Evolutionary conservation across 2,888 invertebrate genomes (phyloP).

Genomic region (Brenthis daphne): DNA sequence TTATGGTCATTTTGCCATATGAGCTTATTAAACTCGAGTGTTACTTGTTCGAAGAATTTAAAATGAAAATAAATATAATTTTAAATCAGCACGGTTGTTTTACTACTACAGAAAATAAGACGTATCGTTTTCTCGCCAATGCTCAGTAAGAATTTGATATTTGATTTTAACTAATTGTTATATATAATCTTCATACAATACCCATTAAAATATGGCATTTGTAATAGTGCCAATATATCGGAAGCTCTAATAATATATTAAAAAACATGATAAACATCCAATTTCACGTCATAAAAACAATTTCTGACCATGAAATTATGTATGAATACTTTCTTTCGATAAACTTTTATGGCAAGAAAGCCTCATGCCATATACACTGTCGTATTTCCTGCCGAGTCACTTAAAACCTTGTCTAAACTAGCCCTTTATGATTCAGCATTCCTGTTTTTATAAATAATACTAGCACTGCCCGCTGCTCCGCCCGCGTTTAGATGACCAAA

Average conservation of each 20-base stretch:
- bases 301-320: not conserved
- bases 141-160: not conserved
- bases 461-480: too few species aligned
- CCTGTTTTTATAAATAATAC: constrained; percentile 3
- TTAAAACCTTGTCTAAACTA: not conserved
- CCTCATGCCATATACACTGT: not conserved
- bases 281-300: too few species aligned
- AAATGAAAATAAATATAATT: constrained; percentile 21
- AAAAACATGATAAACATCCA: too few species aligned
- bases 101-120: not conserved
- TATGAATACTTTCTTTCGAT: not conserved
- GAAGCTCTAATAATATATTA: too few species aligned
- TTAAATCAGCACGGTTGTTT: not conserved
- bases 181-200: too few species aligned
- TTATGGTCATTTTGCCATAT: constrained; percentile 49
- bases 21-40: constrained; percentile 42
- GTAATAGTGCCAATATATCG: too few species aligned
- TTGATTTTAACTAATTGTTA: too few species aligned
- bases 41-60: constrained; percentile 30
- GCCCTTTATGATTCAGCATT: constrained; percentile 1
- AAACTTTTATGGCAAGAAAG: not conserved
- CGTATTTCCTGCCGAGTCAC: constrained; percentile 3
- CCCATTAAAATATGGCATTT: too few species aligned
- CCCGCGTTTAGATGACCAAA: too few species aligned
- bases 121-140: not conserved